Conservation (phyloP, 2,113 vertebrate genomes). For the Craseonycteris thonglongyai region DNA sequence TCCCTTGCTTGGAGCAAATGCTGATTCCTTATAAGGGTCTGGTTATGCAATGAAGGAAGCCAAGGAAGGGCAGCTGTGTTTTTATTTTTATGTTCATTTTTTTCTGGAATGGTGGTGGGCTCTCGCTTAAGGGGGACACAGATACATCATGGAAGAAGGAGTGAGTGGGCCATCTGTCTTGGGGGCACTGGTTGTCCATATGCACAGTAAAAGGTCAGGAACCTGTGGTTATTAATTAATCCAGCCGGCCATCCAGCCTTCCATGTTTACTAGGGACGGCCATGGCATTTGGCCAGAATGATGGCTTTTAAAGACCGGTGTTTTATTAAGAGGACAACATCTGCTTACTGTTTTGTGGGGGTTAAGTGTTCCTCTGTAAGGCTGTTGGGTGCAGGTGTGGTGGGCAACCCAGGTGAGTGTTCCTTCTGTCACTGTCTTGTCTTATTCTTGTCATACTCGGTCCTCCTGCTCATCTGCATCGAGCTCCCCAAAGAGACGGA, state of each 20-base stretch:
- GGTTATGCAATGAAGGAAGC: neutral
- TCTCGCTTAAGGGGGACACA: slow-evolving; percentile 52
- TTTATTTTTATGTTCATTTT: neutral
- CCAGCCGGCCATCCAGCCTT: slow-evolving; percentile 75
- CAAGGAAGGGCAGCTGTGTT: neutral
- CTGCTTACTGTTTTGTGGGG: slow-evolving; percentile 64
- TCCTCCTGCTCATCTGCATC: neutral
- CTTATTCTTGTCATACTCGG: neutral
- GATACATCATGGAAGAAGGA: slow-evolving; percentile 66
- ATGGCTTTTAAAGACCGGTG: slow-evolving; percentile 73
- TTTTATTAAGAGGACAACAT: slow-evolving; percentile 73
- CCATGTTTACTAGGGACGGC: slow-evolving; percentile 73
- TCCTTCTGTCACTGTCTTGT: neutral
- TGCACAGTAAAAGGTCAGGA: slow-evolving; percentile 78
- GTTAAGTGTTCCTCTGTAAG: neutral
- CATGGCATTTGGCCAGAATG: slow-evolving; percentile 73
- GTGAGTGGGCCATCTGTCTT: slow-evolving; percentile 77
- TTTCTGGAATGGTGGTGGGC: neutral
- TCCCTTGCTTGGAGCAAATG: neutral
- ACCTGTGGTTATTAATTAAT: slow-evolving; percentile 82
- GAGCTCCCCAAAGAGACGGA: neutral
- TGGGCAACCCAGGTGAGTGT: neutral
- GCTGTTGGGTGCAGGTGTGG: neutral
- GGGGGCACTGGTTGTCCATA: slow-evolving; percentile 67
- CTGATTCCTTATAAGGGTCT: neutral